Evolutionary conservation across 1,140 invertebrate species (phyloP), one percentile per base, ranked within the genome.

Genomic region (Drosophila ambigua): DNA sequence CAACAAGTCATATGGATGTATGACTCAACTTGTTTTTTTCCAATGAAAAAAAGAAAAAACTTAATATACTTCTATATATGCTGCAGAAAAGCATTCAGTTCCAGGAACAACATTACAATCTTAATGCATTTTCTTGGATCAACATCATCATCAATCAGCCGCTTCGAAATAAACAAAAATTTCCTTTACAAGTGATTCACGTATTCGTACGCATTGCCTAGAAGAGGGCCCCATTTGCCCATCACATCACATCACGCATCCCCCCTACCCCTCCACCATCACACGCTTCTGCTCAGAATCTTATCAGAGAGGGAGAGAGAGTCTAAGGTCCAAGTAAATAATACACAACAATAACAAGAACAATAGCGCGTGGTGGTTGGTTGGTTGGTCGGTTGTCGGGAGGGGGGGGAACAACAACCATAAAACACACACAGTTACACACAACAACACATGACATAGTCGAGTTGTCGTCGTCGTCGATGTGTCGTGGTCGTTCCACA

Each of bases 291-390:
- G 63, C 44, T 69, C 66, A 64, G 66, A 69, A 68, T 69, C 66
- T 69, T 69, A 69, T 69, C 66, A 66, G 11, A 31, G 31, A 31
- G 31, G 9, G 31, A 35, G 26, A 66, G 24, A 54, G 44, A 66
- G 66, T 69, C 66, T 49, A 69, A 69, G 64, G 66, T 69, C 66
- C 64, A 69, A 66, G 64, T 68, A 69, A 69, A 68, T 69, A 69
- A 57, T 69, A 69, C 50, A 59, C 26, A 59, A 65, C 52, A 54
- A 28, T 20, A 63, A 15, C 26, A 28, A n/a, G 4, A 64, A 39
- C 39, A 48, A 39, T 26, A 64, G 9, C 35, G 13, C 45, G 31
- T 35, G 8, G 28, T 31, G 28, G 28, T 2, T 26, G 26, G 26
- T 26, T 20, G 0, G 26, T 7, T 31, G 8, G 1, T 1, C 0